Conservation (phyloP, 2,888 invertebrate genomes). For the Cosmia pyralina region DNA sequence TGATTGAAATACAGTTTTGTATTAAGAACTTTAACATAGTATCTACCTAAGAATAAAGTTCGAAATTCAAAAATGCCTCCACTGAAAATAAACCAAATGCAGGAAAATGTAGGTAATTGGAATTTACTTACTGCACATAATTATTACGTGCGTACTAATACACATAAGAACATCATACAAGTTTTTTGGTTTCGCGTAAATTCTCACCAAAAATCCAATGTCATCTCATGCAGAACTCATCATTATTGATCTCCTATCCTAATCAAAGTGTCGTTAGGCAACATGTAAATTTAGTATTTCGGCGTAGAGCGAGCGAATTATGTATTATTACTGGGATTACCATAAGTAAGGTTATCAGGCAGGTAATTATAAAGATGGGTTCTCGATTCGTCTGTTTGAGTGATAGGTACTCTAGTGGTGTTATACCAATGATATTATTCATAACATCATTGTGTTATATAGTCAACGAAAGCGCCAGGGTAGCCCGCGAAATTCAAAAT, state of each 20-base stretch:
- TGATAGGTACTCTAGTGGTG: no score
- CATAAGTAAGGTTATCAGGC: neutral
- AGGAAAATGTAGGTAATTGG: neutral
- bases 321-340: conserved; percentile 11
- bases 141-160: neutral
- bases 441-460: no score
- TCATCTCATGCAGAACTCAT: conserved; percentile 36
- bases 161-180: neutral
- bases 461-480: no score
- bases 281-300: conserved; percentile 26
- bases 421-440: no score
- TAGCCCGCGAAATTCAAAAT: no score
- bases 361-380: conserved; percentile 17
- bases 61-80: neutral
- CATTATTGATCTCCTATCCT: conserved; percentile 46
- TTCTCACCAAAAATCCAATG: conserved; percentile 39
- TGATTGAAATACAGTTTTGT: neutral
- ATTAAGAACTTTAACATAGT: neutral
- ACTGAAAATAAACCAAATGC: neutral
- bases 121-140: neutral
- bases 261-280: conserved; percentile 78
- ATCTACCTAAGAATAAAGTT: neutral
- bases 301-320: conserved; percentile 19
- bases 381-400: neutral
- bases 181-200: neutral